A percentile compares a stretch with the other conserved stretches of the same genome.
phyloP scores from a whole-genome alignment of 2,888 invertebrate species.

The Oxyteleia sp. region DNA sequence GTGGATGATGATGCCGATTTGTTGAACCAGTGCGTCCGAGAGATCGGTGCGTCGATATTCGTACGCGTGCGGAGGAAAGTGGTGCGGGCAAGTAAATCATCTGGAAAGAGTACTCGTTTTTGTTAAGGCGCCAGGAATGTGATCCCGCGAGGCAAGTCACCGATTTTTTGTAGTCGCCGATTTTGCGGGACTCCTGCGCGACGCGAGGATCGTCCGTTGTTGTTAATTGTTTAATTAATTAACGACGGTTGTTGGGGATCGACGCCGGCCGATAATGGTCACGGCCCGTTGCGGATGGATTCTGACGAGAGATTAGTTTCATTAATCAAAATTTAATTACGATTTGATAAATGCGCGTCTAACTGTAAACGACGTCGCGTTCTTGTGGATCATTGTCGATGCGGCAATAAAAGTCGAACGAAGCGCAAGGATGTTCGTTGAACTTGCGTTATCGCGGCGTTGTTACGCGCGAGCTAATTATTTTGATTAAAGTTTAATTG shows the following conservation, averaged over 20 bases:
- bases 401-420: too few species aligned
- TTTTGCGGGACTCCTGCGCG: neutral
- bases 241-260: slow-evolving; percentile 14
- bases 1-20: too few species aligned
- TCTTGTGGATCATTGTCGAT: slow-evolving; percentile 49
- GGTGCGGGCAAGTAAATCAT: slow-evolving; percentile 65
- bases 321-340: slow-evolving; percentile 65
- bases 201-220: neutral
- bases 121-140: slow-evolving; percentile 58
- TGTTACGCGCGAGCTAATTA: neutral
- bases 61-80: slow-evolving; percentile 57
- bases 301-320: slow-evolving; percentile 42
- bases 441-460: slow-evolving; percentile 18
- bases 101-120: slow-evolving; percentile 59
- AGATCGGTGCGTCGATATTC: slow-evolving; percentile 24
- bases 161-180: neutral
- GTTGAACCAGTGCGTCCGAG: slow-evolving; percentile 41
- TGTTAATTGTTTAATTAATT: slow-evolving; percentile 43
- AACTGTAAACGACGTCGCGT: slow-evolving; percentile 55
- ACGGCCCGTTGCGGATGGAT: slow-evolving; percentile 30
- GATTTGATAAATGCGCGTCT: slow-evolving; percentile 37
- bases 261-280: slow-evolving; percentile 39
- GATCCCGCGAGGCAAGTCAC: slow-evolving; percentile 63
- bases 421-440: slow-evolving; percentile 46
- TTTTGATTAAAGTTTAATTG: neutral